phyloP scores from a whole-genome alignment of 1,140 invertebrate genomes.

The Drosophila orosa region DNA sequence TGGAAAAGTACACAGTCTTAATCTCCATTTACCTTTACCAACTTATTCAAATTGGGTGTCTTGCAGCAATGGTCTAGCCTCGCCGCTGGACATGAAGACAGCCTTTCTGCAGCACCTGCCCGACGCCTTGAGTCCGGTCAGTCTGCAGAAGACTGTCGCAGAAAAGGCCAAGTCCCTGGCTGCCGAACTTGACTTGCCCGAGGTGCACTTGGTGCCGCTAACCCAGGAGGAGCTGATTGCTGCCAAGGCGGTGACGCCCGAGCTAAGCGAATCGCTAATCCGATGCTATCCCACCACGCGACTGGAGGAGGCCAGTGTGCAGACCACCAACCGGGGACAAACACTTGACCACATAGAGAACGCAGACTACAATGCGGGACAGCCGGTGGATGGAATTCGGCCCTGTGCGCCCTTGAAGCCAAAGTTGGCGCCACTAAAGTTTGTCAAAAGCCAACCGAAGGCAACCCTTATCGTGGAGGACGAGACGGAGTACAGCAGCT shows the following conservation, averaged over 20 bases:
- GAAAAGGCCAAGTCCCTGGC: constrained; percentile 65
- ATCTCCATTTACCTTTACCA: neutral
- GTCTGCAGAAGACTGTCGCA: constrained; percentile 61
- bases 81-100: constrained; percentile 57
- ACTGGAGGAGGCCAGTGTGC: constrained; percentile 55
- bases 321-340: constrained; percentile 45
- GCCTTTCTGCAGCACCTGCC: constrained; percentile 64
- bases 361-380: constrained; percentile 51
- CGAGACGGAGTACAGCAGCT: constrained; percentile 61
- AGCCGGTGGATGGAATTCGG: constrained; percentile 67
- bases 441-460: constrained; percentile 50
- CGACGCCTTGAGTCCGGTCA: constrained; percentile 64
- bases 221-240: constrained; percentile 47
- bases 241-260: constrained; percentile 8
- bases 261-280: constrained; percentile 43
- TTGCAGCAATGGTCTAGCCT: constrained; percentile 60
- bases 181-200: constrained; percentile 66
- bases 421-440: constrained; percentile 47
- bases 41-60: neutral
- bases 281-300: constrained; percentile 58
- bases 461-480: constrained; percentile 2
- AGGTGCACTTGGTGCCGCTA: constrained; percentile 42
- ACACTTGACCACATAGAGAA: neutral
- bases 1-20: constrained; percentile 56
- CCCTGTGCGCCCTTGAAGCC: constrained; percentile 21